Base-by-base conservation (phyloP, 2,113 vertebrate species). In the Brienomyrus brachyistius region DNA sequence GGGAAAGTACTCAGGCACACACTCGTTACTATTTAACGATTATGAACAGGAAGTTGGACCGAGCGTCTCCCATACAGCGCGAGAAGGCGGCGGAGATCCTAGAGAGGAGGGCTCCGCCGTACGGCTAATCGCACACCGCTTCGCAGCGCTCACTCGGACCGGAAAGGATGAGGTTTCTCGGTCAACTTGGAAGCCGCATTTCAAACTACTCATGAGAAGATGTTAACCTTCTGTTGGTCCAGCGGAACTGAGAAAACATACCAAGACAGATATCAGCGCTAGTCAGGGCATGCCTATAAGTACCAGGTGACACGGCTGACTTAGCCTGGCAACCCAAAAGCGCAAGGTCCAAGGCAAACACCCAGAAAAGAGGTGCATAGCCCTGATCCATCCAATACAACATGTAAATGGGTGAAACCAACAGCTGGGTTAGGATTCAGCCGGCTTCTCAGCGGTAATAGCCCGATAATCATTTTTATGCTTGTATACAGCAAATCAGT, bases 1-100 rank as follows among this genome's bases (percentile, higher is more conserved):
- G 92, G 87, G 90, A 92, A 93, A 93, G 80, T 89, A 90, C 52
- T 92, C 90, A 89, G 51, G 70, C 43, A 52, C 51, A 56, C 27
- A 59, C 86, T 82, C 74, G 59, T 40, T 27, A 43, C 2, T 43
- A 87, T 89, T 91, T 47, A 56, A 87, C 56, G 82, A 59, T 66
- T 50, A 80, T 47, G 70, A 45, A 82, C 56, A 52, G 80, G 85
- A 90, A 91, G 52, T 62, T 45, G 89, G 80, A 83, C 83, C n/a
- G 59, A 27, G 88, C 40, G 27, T 87, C 31, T 90, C 88, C 62
- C 91, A 89, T 23, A 13, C 35, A 90, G 47, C 62, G 45, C n/a
- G 89, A 86, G 88, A 4, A 87, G 52, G 47, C 59, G 31, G 13
- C 84, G 40, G 62, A 77, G 80, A 83, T 3, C 23, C 89, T 6